Conservation (phyloP, 2,797 vertebrate genomes). For the Hippopotamyrus pictus region DNA sequence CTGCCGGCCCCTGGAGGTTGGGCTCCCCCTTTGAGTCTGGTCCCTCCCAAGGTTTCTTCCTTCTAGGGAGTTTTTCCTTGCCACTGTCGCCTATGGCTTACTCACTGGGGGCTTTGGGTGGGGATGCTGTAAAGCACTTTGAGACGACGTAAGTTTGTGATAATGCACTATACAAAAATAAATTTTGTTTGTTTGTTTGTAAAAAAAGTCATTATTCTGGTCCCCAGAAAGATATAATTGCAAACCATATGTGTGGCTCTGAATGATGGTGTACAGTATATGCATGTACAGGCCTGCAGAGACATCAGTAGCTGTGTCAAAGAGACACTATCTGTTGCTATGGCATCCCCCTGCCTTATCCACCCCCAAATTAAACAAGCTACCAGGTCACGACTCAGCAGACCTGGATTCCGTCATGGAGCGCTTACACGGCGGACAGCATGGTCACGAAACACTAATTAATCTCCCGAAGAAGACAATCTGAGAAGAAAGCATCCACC, state of each 20-base stretch:
- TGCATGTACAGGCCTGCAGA: neutral
- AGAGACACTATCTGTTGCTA: neutral
- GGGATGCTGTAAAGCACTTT: too few species aligned
- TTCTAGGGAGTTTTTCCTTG: too few species aligned
- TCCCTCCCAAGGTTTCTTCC: too few species aligned
- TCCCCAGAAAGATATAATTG: neutral
- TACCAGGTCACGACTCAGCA: neutral
- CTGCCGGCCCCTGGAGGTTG: too few species aligned
- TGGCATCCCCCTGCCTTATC: neutral
- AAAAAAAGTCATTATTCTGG: neutral
- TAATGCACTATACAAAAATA: too few species aligned
- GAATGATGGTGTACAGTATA: neutral
- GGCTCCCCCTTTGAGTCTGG: too few species aligned
- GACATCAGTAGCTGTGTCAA: neutral
- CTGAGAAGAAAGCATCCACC: neutral
- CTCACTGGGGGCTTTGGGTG: too few species aligned
- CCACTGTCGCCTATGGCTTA: too few species aligned
- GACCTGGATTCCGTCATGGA: neutral
- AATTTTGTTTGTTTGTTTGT: too few species aligned
- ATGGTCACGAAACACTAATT: neutral
- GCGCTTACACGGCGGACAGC: neutral
- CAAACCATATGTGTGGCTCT: neutral
- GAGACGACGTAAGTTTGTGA: too few species aligned
- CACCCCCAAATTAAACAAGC: neutral
- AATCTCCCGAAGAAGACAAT: neutral